Evolutionary conservation across 2,113 vertebrate genomes (phyloP), one percentile per base, ranked within the genome.

Genomic region (Ancistrus triradiatus): DNA sequence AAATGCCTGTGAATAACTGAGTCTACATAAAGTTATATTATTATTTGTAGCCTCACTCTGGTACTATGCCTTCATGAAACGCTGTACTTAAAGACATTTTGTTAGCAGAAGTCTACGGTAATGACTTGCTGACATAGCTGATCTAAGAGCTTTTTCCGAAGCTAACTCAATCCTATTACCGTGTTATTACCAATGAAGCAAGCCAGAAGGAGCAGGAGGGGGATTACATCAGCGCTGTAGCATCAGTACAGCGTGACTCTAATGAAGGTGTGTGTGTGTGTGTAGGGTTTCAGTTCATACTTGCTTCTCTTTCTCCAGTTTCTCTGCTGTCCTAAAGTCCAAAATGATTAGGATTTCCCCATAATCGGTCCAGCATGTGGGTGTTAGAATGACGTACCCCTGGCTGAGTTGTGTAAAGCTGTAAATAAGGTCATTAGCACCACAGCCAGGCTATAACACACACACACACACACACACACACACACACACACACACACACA

Each of bases 341-440:
- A 17, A 11, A n/a, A 28, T 25, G 18, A 15, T 15, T 33, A 43
- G 44, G 37, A 51, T 59, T 67, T 61, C 31, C 24, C 47, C 4
- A 8, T 62, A 50, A 58, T 58, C 6, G 19, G 48, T 57, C 52
- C 59, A 63, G 24, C 43, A 42, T 63, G 59, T 49, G 31, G 21
- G 14, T 61, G 19, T 28, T 38, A 62, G 50, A 55, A 40, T 58
- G 38, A 25, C 21, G 4, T 7, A 25, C 6, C 14, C 17, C 14
- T 56, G 17, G 35, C 33, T 50, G 44, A 4, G 47, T 61, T 51
- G 31, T 61, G 59, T 22, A 61, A 56, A 28, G 27, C 22, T 55
- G 21, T 62, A 62, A 62, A 69, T 48, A 8, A 17, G 42, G 59
- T 15, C 33, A n/a, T n/a, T n/a, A n/a, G n/a, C 21, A 27, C 47